A percentile compares a stretch with the other conserved stretches of the same genome.
Conservation (phyloP, 2,113 vertebrate genomes). For the Bujurquina vittata region DNA sequence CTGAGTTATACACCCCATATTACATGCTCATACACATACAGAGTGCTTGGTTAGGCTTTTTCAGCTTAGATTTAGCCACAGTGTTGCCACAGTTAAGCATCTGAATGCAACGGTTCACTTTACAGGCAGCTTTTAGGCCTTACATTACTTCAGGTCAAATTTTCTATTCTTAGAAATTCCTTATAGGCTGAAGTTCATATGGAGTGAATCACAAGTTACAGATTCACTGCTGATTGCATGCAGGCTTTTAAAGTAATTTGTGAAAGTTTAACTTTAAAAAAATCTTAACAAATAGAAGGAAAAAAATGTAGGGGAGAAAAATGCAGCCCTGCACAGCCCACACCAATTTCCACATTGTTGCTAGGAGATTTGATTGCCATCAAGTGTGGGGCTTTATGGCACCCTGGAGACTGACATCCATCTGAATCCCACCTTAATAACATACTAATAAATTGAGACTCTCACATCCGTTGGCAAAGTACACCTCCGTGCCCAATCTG, state of each 20-base stretch:
- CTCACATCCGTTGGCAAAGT: constrained; percentile 7
- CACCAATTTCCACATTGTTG: constrained; percentile 8
- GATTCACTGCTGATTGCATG: neutral
- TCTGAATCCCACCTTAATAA: constrained; percentile 36
- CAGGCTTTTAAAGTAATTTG: neutral
- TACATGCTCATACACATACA: neutral
- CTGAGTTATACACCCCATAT: neutral
- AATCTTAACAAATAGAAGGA: neutral
- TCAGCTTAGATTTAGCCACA: neutral
- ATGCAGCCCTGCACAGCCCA: neutral
- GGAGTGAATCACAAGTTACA: neutral
- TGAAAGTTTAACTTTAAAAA: neutral
- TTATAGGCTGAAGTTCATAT: neutral
- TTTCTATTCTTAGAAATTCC: neutral
- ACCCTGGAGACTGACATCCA: constrained; percentile 32
- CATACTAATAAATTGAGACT: constrained; percentile 47
- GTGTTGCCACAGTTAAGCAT: neutral
- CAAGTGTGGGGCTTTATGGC: constrained; percentile 28
- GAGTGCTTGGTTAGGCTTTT: neutral
- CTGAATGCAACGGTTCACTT: neutral
- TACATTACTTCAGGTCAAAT: neutral
- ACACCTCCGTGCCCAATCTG: neutral
- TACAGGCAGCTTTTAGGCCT: neutral
- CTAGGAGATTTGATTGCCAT: constrained; percentile 27
- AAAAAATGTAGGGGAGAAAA: neutral